Percentiles rank a stretch among this genome's conserved stretches.
Conservation (phyloP, 1,140 invertebrate genomes). For the Chironomus tepperi region DNA sequence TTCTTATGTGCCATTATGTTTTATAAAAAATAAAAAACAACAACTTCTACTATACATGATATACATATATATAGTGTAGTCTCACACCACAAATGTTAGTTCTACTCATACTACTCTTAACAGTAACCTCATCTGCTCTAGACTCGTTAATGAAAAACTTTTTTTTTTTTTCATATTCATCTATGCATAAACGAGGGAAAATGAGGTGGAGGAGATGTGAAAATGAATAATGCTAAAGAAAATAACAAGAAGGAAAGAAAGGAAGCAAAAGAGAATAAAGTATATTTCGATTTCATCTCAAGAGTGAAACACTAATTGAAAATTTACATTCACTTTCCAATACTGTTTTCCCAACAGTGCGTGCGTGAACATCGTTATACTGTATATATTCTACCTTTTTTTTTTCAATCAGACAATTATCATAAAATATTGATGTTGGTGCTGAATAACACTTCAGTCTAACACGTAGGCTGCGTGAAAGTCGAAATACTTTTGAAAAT, state of each 20-base stretch:
- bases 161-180: not conserved
- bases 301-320: constrained; percentile 19
- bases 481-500: not conserved
- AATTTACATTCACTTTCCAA: not conserved
- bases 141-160: constrained; percentile 13
- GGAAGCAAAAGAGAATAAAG: not conserved
- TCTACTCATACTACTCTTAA: not conserved
- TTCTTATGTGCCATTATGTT: constrained; percentile 17
- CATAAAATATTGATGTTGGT: constrained; percentile 23
- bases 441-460: not conserved
- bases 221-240: not conserved
- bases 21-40: not conserved
- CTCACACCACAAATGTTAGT: not conserved
- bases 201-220: not conserved
- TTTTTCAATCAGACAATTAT: constrained; percentile 18
- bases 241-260: too few relatives aligned
- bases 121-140: not conserved
- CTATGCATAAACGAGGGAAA: not conserved
- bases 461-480: not conserved
- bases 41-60: not conserved
- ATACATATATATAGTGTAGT: not conserved
- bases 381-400: not conserved
- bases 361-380: not conserved
- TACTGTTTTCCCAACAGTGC: not conserved
- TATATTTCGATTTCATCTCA: not conserved